These are phyloP conservation scores for Cydia pomonella DNA, from an alignment of 1,140 invertebrate species.

Conservation along the genomic window DNA sequence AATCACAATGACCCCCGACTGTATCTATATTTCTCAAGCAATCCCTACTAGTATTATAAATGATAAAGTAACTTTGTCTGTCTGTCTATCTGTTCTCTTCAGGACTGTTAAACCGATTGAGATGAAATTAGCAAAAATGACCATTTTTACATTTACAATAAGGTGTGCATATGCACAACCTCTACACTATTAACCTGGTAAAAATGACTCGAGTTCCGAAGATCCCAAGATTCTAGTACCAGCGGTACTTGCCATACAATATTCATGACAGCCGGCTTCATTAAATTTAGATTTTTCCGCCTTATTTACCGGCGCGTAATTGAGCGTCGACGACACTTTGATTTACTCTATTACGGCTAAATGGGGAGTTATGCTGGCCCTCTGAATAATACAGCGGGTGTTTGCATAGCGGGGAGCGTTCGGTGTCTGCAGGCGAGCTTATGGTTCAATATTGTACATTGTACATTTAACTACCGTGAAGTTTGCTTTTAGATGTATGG, in stretches of 20 bases:
- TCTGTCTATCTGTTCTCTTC: no score
- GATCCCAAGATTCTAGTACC: not conserved
- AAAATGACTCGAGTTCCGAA: not conserved
- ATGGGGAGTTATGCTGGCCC: slow-evolving; percentile 27
- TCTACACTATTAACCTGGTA: not conserved
- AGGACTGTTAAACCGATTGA: no score
- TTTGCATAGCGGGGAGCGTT: not conserved
- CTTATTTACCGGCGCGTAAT: slow-evolving; percentile 16
- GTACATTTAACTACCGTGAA: no score
- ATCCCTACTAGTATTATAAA: no score
- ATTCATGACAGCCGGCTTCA: slow-evolving; percentile 19
- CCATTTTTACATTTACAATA: no score
- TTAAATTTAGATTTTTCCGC: slow-evolving; percentile 31
- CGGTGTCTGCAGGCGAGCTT: not conserved
- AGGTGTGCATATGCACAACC: no score
- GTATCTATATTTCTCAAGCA: no score
- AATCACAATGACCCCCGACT: no score
- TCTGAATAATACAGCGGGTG: slow-evolving; percentile 4
- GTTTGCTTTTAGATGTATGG: no score
- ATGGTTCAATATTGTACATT: not conserved
- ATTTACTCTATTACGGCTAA: slow-evolving; percentile 28
- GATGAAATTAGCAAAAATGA: no score
- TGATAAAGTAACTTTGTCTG: no score
- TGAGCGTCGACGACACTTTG: slow-evolving; percentile 15
- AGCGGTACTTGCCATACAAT: not conserved